phyloP scores from a whole-genome alignment of 2,888 invertebrate genomes.

The Sinentomon sp. region DNA sequence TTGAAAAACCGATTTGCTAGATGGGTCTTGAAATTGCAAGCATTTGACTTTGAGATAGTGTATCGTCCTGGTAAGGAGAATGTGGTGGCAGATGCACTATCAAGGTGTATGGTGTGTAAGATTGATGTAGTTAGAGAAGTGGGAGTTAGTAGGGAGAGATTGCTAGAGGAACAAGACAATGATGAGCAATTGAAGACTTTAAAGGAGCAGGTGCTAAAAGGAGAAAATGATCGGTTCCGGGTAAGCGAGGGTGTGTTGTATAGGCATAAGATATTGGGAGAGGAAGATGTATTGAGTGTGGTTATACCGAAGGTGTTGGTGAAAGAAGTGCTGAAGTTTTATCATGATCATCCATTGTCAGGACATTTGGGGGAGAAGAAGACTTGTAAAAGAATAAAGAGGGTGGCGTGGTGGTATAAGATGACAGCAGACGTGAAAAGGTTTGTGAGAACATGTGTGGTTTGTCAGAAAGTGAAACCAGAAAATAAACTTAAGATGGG shows the following conservation, averaged over 20 bases:
- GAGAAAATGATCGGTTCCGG: too few species aligned
- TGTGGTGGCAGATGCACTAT: conserved; percentile 10
- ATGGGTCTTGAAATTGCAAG: conserved; percentile 9
- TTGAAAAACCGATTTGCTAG: conserved; percentile 8
- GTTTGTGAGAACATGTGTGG: conserved; percentile 10
- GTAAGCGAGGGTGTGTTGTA: too few species aligned
- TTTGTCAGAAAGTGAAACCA: conserved; percentile 11
- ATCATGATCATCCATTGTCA: conserved; percentile 11
- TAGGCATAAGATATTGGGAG: too few species aligned
- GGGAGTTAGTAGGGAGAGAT: too few species aligned
- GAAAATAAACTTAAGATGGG: conserved; percentile 8
- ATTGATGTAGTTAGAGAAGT: too few species aligned
- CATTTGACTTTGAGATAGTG: conserved; percentile 5
- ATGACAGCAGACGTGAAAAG: conserved; percentile 12
- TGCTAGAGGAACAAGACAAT: too few species aligned
- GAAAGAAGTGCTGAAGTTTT: conserved; percentile 7
- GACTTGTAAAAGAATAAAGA: conserved; percentile 9
- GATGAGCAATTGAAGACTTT: too few species aligned
- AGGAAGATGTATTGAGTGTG: too few species aligned
- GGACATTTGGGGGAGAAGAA: conserved; percentile 13
- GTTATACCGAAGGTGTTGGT: conserved; percentile 9
- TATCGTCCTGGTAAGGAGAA: conserved; percentile 7
- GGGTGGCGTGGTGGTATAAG: conserved; percentile 10
- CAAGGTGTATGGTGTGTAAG: too few species aligned
- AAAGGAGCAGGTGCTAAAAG: too few species aligned